phyloP scores from a whole-genome alignment of 2,797 vertebrate genomes.

The Dendrocincla tyrannina region DNA sequence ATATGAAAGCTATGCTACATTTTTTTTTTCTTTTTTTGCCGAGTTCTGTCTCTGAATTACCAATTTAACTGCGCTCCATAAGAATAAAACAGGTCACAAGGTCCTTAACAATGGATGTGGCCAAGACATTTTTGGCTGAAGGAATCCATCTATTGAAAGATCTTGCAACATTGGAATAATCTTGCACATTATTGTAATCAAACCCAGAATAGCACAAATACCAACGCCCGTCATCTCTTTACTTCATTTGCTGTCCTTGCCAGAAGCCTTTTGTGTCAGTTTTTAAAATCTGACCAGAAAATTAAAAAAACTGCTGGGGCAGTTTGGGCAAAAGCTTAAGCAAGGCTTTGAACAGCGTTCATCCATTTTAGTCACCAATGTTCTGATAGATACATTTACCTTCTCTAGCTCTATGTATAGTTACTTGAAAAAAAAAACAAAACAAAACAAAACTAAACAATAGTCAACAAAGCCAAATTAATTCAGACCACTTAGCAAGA shows the following conservation, averaged over 20 bases:
- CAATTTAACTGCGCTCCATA: neutral
- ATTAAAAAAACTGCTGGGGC: neutral
- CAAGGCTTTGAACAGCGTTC: neutral
- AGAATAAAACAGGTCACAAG: neutral
- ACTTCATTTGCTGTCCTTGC: neutral
- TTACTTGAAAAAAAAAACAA: neutral
- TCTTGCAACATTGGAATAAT: neutral
- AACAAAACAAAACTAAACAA: neutral
- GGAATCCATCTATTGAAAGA: neutral
- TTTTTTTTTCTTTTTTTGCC: neutral
- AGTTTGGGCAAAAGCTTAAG: neutral
- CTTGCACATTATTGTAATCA: neutral
- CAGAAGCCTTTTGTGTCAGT: neutral
- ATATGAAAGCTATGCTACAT: neutral
- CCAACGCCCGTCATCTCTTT: neutral
- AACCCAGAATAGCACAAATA: neutral
- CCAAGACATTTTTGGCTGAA: neutral
- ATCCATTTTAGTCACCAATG: neutral
- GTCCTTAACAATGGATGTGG: neutral
- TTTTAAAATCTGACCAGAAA: neutral
- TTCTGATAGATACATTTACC: neutral
- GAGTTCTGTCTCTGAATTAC: neutral
- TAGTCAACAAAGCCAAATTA: neutral
- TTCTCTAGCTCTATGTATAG: neutral
- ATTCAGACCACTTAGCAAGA: neutral